phyloP scores from a whole-genome alignment of 2,888 invertebrate species.

The Muschampia staudingeri region DNA sequence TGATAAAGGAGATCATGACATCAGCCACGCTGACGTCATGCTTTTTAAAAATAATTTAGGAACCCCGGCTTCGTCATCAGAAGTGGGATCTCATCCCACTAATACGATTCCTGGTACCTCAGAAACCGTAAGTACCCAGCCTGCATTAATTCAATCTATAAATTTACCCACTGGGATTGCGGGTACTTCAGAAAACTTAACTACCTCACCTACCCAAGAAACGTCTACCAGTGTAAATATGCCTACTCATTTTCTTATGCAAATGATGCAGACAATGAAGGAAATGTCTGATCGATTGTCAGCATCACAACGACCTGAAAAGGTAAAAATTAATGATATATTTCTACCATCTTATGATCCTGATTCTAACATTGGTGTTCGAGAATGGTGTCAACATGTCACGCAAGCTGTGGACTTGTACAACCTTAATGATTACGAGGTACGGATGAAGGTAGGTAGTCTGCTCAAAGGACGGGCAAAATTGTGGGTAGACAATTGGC shows the following conservation, averaged over 20 bases:
- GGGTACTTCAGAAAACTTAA: too few relatives aligned
- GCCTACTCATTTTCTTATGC: not conserved
- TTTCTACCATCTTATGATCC: not conserved
- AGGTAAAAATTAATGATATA: not conserved
- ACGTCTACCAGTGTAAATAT: too few relatives aligned
- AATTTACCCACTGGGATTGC: too few relatives aligned
- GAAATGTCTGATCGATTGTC: not conserved
- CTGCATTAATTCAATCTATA: too few relatives aligned
- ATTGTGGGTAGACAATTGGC: not conserved
- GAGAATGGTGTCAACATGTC: not conserved
- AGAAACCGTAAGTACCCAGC: too few relatives aligned
- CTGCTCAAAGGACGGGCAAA: not conserved
- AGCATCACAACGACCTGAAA: not conserved
- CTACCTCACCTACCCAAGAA: too few relatives aligned
- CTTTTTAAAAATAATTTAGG: too few relatives aligned
- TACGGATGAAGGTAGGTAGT: not conserved
- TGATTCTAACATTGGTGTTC: not conserved
- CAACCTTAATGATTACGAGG: not conserved
- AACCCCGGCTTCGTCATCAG: too few relatives aligned
- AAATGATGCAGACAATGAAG: conserved; percentile 3
- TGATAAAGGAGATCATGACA: too few relatives aligned
- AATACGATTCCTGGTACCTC: too few relatives aligned
- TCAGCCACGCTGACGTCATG: too few relatives aligned
- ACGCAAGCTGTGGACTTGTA: not conserved
- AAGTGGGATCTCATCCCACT: too few relatives aligned